Percentiles rank a stretch among this genome's conserved stretches.
phyloP scores from a whole-genome alignment of 2,113 vertebrate genomes.

The Paramormyrops kingsleyae region DNA sequence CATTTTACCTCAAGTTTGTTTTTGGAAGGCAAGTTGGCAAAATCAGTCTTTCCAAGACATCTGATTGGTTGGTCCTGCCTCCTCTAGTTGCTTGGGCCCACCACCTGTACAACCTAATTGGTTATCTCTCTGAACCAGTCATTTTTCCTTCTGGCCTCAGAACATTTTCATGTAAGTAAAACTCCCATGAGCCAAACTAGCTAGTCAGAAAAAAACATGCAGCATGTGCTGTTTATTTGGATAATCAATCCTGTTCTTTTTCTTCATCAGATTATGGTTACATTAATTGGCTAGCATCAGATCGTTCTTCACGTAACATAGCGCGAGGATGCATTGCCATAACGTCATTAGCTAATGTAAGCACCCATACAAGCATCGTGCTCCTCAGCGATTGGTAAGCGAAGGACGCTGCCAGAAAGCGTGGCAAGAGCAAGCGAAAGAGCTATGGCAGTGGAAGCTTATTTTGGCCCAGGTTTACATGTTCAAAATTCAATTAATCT shows the following conservation, averaged over 20 bases:
- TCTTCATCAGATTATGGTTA: background rate
- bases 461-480: background rate
- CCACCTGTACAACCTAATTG: no score
- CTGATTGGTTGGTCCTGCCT: no score
- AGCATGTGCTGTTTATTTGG: background rate
- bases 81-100: no score
- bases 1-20: no score
- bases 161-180: no score
- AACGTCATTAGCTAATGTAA: background rate
- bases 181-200: slow-evolving; percentile 6
- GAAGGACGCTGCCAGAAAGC: background rate
- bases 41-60: no score
- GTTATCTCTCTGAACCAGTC: no score
- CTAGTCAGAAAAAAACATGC: slow-evolving; percentile 27
- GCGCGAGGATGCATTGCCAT: background rate
- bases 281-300: background rate
- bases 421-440: background rate
- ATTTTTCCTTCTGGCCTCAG: no score
- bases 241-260: slow-evolving; percentile 22
- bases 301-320: background rate
- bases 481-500: background rate
- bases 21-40: no score
- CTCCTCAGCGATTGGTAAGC: background rate
- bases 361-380: slow-evolving; percentile 19
- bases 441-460: background rate